Conservation (phyloP, 2,888 invertebrate genomes). For the Resseliella maxima region DNA sequence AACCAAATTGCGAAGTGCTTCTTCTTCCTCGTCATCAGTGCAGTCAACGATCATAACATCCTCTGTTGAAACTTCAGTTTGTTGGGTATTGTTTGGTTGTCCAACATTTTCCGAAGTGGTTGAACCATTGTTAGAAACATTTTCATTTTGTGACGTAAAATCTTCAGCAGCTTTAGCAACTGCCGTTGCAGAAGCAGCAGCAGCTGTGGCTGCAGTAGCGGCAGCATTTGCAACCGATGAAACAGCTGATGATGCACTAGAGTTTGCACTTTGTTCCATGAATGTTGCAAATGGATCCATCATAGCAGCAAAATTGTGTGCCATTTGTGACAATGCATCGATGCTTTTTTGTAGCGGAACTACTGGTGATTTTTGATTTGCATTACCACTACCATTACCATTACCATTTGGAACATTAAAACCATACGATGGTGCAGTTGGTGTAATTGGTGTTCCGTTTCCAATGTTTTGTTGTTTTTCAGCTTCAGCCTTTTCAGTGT, state of each 20-base stretch:
- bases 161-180: not conserved
- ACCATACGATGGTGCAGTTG: not conserved
- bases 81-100: not conserved
- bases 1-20: not conserved
- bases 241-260: not conserved
- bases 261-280: not conserved
- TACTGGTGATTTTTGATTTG: not conserved
- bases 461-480: not conserved
- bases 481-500: not conserved
- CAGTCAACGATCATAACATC: not conserved
- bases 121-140: not conserved
- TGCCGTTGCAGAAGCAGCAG: not conserved
- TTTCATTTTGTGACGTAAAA: not conserved
- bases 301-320: conserved; percentile 37
- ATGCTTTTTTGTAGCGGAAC: not conserved
- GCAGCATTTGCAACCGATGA: not conserved
- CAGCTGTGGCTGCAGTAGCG: not conserved
- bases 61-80: not conserved
- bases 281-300: conserved; percentile 56
- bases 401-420: not conserved
- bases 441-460: not conserved
- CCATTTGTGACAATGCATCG: conserved; percentile 34
- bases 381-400: not conserved
- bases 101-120: not conserved
- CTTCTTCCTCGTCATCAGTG: conserved; percentile 11